These are phyloP conservation scores for Rhegmatorhina hoffmannsi DNA, from an alignment of 2,113 vertebrate species.

Conservation along the genomic window DNA sequence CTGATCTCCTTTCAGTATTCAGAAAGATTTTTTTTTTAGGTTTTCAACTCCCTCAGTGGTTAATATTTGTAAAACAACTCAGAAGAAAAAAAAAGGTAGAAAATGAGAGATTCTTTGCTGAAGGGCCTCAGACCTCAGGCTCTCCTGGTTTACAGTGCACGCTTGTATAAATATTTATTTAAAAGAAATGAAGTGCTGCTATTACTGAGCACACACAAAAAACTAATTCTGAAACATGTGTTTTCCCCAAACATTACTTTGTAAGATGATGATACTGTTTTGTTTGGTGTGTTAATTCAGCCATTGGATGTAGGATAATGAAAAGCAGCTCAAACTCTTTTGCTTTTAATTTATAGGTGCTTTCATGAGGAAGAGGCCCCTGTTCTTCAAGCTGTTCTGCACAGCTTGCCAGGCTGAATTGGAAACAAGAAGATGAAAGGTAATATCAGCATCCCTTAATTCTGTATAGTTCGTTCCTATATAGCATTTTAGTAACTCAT, in stretches of 20 bases:
- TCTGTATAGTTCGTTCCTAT: neutral
- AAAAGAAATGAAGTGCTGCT: neutral
- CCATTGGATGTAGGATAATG: neutral
- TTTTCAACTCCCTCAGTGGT: neutral
- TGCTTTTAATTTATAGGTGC: neutral
- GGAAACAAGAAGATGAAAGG: conserved; percentile 2
- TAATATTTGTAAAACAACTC: neutral
- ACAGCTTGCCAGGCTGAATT: neutral
- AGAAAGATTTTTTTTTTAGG: neutral
- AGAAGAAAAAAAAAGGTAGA: neutral
- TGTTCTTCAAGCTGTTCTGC: neutral
- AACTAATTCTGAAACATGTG: neutral
- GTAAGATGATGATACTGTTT: neutral
- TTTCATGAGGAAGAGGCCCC: neutral
- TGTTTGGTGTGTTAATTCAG: conserved; percentile 8
- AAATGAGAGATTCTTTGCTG: neutral
- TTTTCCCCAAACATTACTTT: neutral
- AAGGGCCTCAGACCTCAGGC: neutral
- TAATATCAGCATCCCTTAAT: neutral
- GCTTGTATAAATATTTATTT: conserved; percentile 9
- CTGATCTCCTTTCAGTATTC: neutral
- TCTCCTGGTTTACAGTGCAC: neutral
- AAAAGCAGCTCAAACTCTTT: neutral
- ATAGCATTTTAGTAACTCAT: neutral
- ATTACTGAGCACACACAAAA: neutral